Conservation (phyloP, 2,797 vertebrate species). For the Poecilia velifera region DNA sequence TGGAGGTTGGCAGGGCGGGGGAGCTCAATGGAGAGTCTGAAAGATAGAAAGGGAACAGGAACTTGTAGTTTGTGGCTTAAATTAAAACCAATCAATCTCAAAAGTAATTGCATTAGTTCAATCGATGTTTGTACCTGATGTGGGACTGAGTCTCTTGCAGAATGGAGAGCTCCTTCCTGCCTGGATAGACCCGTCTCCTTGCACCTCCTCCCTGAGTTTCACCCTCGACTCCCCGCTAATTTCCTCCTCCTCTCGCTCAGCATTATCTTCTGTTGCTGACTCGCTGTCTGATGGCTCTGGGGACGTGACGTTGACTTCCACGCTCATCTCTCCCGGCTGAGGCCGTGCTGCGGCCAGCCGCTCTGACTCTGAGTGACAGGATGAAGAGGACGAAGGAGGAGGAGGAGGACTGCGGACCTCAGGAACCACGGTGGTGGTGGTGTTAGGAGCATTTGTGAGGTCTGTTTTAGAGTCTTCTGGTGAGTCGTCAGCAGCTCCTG, state of each 20-base stretch:
- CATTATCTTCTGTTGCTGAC: constrained; percentile 90
- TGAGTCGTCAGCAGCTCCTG: constrained; percentile 74
- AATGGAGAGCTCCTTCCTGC: constrained; percentile 79
- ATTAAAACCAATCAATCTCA: neutral
- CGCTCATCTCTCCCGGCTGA: constrained; percentile 81
- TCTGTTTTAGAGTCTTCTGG: constrained; percentile 85
- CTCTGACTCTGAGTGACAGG: constrained; percentile 78
- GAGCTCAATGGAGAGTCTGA: constrained; percentile 88
- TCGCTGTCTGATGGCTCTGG: constrained; percentile 94
- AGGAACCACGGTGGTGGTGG: constrained; percentile 36
- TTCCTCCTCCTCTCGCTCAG: constrained; percentile 89
- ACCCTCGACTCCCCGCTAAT: constrained; percentile 81
- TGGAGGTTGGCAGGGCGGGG: constrained; percentile 84
- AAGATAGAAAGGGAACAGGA: constrained; percentile 10
- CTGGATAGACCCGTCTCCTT: constrained; percentile 78
- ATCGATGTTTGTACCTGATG: constrained; percentile 83
- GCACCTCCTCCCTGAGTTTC: constrained; percentile 82
- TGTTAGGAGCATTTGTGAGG: constrained; percentile 20
- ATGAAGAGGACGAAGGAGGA: constrained; percentile 80
- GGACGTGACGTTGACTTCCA: constrained; percentile 92
- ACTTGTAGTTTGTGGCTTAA: neutral
- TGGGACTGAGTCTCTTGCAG: constrained; percentile 91
- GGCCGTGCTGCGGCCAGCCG: constrained; percentile 71
- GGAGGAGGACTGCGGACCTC: constrained; percentile 80
- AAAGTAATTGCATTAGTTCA: neutral